Percentiles rank a stretch among this genome's conserved stretches.
Evolutionary conservation across 2,888 invertebrate genomes (phyloP).

Genomic region (Drosophila mercatorum): DNA sequence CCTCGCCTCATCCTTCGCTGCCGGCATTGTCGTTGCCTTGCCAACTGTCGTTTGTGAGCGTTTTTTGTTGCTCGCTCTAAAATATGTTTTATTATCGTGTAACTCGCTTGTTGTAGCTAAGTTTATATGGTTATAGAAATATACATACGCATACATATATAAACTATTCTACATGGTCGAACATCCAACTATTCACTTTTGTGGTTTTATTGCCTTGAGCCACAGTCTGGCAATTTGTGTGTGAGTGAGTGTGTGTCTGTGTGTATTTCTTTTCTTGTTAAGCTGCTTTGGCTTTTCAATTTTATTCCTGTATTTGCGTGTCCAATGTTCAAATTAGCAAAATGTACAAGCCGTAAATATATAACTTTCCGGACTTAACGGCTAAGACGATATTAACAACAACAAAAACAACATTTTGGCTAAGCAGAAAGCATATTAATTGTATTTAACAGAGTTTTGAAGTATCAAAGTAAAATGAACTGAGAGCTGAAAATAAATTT

Average conservation of each 20-base stretch:
- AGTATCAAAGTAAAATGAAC: neutral
- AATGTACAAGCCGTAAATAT: neutral
- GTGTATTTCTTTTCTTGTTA: conserved; percentile 32
- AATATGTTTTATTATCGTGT: conserved; percentile 78
- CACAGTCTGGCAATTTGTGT: conserved; percentile 24
- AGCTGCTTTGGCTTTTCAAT: conserved; percentile 33
- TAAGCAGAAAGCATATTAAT: neutral
- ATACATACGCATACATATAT: conserved; percentile 10
- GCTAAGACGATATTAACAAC: neutral
- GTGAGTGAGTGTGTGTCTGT: conserved; percentile 11
- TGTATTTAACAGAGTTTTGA: neutral
- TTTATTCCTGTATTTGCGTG: conserved; percentile 15
- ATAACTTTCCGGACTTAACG: neutral
- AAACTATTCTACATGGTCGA: conserved; percentile 9
- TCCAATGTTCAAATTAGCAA: conserved; percentile 26
- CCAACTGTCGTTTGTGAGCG: conserved; percentile 48
- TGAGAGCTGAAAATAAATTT: neutral
- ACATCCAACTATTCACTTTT: conserved; percentile 25
- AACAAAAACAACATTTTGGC: neutral
- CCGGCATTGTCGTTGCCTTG: conserved; percentile 32
- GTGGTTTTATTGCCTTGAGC: conserved; percentile 44
- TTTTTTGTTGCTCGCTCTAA: conserved; percentile 59
- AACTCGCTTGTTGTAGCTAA: conserved; percentile 64
- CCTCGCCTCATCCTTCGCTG: neutral
- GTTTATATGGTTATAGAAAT: conserved; percentile 42